Evolutionary conservation across 2,797 vertebrate genomes (phyloP).

Genomic region (Pelochelys cantorii): DNA sequence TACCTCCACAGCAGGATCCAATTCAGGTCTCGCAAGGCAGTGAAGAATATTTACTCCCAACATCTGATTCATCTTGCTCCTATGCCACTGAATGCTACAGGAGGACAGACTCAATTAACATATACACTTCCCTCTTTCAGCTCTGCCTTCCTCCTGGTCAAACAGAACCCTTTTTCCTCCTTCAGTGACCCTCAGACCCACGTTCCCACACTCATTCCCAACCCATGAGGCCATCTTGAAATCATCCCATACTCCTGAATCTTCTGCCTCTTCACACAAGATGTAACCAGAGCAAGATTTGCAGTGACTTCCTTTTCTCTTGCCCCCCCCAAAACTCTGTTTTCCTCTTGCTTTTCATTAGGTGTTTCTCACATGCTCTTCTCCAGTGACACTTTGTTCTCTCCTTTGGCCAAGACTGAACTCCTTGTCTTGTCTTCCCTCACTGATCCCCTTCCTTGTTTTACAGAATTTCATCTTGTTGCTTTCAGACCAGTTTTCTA

Average conservation of each 20-base stretch:
- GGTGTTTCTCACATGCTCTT: neutral
- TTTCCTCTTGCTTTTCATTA: neutral
- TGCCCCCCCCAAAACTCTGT: neutral
- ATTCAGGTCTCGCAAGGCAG: neutral
- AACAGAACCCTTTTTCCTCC: neutral
- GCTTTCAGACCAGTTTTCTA: neutral
- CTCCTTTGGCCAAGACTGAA: neutral
- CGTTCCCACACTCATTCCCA: neutral
- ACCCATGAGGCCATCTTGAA: neutral
- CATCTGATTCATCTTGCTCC: neutral
- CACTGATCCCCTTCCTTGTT: neutral
- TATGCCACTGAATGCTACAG: neutral
- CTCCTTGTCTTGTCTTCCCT: neutral
- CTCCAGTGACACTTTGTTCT: neutral
- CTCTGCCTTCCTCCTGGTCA: neutral
- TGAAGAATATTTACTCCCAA: neutral
- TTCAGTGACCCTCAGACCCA: neutral
- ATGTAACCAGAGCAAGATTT: neutral
- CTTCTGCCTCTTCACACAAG: neutral
- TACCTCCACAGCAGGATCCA: conserved; percentile 21
- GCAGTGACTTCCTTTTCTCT: neutral
- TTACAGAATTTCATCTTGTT: neutral
- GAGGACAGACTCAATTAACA: rapidly evolving
- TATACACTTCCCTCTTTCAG: rapidly evolving
- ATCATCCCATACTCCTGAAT: neutral